A percentile compares a stretch with the other conserved stretches of the same genome.
These are phyloP conservation scores for Egretta garzetta DNA, from an alignment of 2,113 vertebrate genomes.

Conservation along the genomic window DNA sequence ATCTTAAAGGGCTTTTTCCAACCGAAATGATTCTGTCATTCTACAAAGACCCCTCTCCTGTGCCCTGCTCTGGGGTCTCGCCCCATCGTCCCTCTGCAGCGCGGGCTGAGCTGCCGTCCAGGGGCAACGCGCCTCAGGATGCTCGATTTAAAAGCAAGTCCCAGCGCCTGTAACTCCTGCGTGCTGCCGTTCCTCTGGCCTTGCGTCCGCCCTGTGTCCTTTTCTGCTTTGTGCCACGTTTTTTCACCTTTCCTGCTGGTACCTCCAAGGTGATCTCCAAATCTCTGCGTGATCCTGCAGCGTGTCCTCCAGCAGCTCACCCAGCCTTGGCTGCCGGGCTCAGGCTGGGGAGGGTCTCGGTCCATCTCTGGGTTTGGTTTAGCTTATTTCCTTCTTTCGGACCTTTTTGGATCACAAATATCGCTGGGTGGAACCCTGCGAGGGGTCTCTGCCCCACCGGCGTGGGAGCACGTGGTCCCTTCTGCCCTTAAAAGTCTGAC, in stretches of 20 bases:
- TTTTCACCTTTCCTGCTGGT: not conserved
- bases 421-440: not conserved
- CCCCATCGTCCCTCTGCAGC: accelerated
- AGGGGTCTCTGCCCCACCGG: not conserved
- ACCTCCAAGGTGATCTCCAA: not conserved
- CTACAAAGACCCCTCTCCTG: not conserved
- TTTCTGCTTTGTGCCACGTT: accelerated
- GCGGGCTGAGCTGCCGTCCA: accelerated
- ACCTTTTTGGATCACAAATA: not conserved
- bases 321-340: not conserved
- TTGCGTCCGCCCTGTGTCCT: accelerated
- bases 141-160: not conserved
- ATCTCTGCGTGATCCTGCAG: not conserved
- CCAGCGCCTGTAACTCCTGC: too few relatives aligned
- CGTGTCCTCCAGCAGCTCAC: accelerated
- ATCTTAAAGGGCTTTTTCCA: too few relatives aligned
- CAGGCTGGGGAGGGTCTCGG: too few relatives aligned
- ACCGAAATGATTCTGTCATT: too few relatives aligned
- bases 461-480: accelerated
- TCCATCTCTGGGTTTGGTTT: not conserved
- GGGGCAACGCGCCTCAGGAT: accelerated
- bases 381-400: not conserved
- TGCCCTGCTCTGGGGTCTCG: accelerated
- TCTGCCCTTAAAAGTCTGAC: not conserved
- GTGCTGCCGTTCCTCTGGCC: not conserved